Percentiles rank a stretch among this genome's conserved stretches.
Evolutionary conservation across 2,797 vertebrate species (phyloP).

Genomic region (Ispidina lecontei): DNA sequence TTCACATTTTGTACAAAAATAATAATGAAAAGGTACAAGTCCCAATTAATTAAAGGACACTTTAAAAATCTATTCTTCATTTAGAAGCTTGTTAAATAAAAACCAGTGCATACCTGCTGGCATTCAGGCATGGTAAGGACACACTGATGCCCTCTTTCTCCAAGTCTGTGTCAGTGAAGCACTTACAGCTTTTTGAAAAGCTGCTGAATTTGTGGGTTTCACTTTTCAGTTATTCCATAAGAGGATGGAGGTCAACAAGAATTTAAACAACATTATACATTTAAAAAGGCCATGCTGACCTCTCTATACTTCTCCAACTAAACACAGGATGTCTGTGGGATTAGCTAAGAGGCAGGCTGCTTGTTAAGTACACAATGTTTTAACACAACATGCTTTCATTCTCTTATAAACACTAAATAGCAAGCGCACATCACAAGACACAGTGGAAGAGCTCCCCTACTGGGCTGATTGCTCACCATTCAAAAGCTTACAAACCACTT

Average conservation of each 20-base stretch:
- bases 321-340: not conserved
- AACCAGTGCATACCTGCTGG: not conserved
- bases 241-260: not conserved
- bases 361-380: not conserved
- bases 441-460: constrained; percentile 48
- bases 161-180: not conserved
- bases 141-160: not conserved
- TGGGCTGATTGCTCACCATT: constrained; percentile 50
- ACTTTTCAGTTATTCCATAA: not conserved
- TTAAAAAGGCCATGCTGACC: not conserved
- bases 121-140: not conserved
- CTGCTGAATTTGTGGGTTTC: not conserved
- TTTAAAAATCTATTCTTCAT: not conserved
- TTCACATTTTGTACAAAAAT: not conserved
- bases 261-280: constrained; percentile 8
- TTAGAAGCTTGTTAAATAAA: not conserved
- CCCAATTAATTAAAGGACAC: not conserved
- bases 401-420: constrained; percentile 47
- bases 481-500: constrained; percentile 39
- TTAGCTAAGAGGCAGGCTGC: not conserved
- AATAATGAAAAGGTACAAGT: not conserved
- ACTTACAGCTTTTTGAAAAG: constrained; percentile 5
- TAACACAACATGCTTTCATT: constrained; percentile 59
- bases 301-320: not conserved
- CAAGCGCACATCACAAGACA: not conserved